A percentile compares a stretch with the other conserved stretches of the same genome.
These are phyloP conservation scores for Columba guinea DNA, from an alignment of 2,797 vertebrate genomes.

Conservation along the genomic window DNA sequence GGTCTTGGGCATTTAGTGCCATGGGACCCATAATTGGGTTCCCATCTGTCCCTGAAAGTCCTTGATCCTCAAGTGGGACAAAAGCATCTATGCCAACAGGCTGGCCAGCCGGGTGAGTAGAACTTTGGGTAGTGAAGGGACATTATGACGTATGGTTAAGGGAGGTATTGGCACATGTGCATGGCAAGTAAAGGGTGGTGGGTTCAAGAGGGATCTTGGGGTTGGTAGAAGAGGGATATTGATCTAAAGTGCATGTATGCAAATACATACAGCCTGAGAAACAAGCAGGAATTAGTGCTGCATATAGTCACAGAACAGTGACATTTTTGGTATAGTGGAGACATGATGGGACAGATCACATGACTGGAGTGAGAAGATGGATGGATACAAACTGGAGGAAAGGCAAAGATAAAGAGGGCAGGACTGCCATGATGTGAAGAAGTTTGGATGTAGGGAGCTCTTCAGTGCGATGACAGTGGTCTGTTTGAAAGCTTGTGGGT, in stretches of 20 bases:
- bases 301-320: neutral
- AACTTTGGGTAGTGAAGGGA: neutral
- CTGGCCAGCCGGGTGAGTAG: neutral
- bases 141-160: neutral
- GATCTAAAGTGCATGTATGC: neutral
- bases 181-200: neutral
- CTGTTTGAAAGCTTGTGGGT: neutral
- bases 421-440: neutral
- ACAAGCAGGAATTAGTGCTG: neutral
- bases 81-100: neutral
- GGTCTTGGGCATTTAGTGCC: neutral
- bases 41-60: neutral
- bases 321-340: neutral
- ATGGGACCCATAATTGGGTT: neutral
- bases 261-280: neutral
- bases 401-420: neutral
- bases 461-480: neutral
- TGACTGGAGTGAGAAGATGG: neutral
- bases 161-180: neutral
- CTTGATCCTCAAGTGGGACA: neutral
- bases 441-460: neutral
- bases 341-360: rapidly evolving
- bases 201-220: neutral
- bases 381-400: neutral
- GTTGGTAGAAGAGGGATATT: neutral